phyloP scores from a whole-genome alignment of 2,888 invertebrate species.

The Plusia festucae region DNA sequence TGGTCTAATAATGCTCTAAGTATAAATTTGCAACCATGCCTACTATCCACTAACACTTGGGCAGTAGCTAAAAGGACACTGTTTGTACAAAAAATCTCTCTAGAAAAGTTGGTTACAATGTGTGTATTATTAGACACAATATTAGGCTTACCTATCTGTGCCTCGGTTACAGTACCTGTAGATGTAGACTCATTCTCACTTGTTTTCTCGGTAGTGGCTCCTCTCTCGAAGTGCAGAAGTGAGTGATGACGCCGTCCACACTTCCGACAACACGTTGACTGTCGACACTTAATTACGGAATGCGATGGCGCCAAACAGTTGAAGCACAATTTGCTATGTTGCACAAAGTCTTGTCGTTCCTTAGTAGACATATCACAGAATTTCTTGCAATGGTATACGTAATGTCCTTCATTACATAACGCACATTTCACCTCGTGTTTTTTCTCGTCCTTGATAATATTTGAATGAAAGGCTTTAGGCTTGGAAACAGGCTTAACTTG shows the following conservation, averaged over 20 bases:
- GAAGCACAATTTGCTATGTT: constrained; percentile 28
- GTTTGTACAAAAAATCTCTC: constrained; percentile 7
- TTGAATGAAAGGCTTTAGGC: constrained; percentile 20
- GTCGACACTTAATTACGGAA: constrained; percentile 21
- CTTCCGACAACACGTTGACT: constrained; percentile 21
- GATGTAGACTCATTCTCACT: constrained; percentile 1
- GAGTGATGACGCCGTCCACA: constrained; percentile 33
- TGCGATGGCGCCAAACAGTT: constrained; percentile 28
- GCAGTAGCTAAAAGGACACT: constrained; percentile 29
- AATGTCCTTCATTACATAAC: constrained; percentile 18
- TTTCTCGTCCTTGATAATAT: constrained; percentile 13
- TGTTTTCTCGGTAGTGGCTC: constrained; percentile 7
- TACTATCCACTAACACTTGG: constrained; percentile 12
- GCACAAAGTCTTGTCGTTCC: constrained; percentile 26
- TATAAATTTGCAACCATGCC: constrained; percentile 15
- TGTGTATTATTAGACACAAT: constrained; percentile 9
- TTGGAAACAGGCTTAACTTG: constrained; percentile 16
- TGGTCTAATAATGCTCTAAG: constrained; percentile 26
- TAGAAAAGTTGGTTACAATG: constrained; percentile 13
- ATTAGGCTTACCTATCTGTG: constrained; percentile 15
- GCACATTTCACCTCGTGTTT: constrained; percentile 15
- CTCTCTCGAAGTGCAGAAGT: constrained; percentile 31
- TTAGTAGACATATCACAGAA: constrained; percentile 16
- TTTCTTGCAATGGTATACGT: constrained; percentile 23
- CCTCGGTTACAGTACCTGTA: constrained; percentile 8